Percentiles rank a stretch among this genome's conserved stretches.
phyloP scores from a whole-genome alignment of 1,140 invertebrate species.

The Delia radicum region DNA sequence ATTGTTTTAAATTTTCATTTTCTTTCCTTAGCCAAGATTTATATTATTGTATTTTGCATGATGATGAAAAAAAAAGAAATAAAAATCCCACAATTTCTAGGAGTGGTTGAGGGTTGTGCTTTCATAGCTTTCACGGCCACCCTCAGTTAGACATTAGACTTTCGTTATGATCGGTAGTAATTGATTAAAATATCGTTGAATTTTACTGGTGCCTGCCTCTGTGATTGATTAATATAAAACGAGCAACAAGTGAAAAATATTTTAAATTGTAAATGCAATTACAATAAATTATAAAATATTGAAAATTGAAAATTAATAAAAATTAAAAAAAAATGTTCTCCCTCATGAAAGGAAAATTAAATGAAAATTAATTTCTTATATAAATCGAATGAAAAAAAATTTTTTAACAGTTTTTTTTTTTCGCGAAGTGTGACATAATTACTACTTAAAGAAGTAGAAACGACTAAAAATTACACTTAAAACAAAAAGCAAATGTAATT shows the following conservation, averaged over 20 bases:
- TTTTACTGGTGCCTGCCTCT: background rate
- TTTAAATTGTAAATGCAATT: background rate
- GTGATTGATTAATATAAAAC: background rate
- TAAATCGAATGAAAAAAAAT: background rate
- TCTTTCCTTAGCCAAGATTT: constrained; percentile 11
- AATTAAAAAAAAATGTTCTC: too few species aligned
- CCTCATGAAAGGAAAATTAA: too few species aligned
- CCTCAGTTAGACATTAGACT: constrained; percentile 3
- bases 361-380: too few species aligned
- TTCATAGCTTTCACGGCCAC: background rate
- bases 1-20: background rate
- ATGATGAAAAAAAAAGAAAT: background rate
- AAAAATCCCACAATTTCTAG: constrained; percentile 6
- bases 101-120: constrained; percentile 4
- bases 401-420: too few species aligned
- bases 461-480: too few species aligned
- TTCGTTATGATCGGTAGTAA: constrained; percentile 19
- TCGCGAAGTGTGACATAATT: constrained; percentile 1
- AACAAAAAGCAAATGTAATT: too few species aligned
- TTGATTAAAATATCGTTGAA: background rate
- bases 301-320: too few species aligned
- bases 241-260: background rate
- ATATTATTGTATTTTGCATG: background rate
- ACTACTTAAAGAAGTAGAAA: too few species aligned
- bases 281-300: too few species aligned